Conservation (phyloP, 2,888 invertebrate species). For the Nesidiocoris tenuis region DNA sequence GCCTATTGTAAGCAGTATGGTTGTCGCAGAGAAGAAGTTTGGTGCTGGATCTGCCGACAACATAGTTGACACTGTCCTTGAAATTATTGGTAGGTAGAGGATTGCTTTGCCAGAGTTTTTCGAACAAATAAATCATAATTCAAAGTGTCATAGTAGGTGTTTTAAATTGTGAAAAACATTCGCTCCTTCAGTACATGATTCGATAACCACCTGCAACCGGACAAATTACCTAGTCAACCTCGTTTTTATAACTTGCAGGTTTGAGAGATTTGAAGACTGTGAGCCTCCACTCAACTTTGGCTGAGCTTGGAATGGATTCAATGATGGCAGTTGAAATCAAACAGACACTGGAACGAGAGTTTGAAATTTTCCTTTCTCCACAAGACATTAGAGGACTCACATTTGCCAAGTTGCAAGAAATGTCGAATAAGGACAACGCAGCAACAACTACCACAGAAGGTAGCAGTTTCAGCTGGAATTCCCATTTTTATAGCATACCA, state of each 20-base stretch:
- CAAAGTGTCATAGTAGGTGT: too few relatives aligned
- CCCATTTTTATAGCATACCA: too few relatives aligned
- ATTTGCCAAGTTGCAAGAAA: conserved; percentile 63
- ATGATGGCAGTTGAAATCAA: conserved; percentile 97
- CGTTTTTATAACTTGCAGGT: conserved; percentile 55
- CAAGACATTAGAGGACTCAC: conserved; percentile 82
- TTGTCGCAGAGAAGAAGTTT: conserved; percentile 79
- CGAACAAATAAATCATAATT: not conserved
- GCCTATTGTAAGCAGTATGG: conserved; percentile 76
- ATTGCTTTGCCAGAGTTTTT: not conserved
- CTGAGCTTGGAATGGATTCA: conserved; percentile 94
- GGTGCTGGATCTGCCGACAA: conserved; percentile 64
- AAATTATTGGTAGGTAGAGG: conserved; percentile 56
- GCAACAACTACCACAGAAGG: not conserved
- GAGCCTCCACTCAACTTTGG: conserved; percentile 70
- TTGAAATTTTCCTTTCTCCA: conserved; percentile 79
- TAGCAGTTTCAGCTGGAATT: too few relatives aligned
- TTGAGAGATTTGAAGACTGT: conserved; percentile 69
- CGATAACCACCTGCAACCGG: too few relatives aligned
- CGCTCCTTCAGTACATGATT: too few relatives aligned
- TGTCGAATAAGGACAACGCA: conserved; percentile 51
- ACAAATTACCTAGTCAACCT: too few relatives aligned
- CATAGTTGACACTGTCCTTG: conserved; percentile 71
- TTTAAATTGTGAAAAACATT: too few relatives aligned
- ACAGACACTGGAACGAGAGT: conserved; percentile 85